Percentiles rank a stretch among this genome's conserved stretches.
These are phyloP conservation scores for Crioceris asparagi DNA, from an alignment of 2,888 invertebrate species.

Conservation along the genomic window DNA sequence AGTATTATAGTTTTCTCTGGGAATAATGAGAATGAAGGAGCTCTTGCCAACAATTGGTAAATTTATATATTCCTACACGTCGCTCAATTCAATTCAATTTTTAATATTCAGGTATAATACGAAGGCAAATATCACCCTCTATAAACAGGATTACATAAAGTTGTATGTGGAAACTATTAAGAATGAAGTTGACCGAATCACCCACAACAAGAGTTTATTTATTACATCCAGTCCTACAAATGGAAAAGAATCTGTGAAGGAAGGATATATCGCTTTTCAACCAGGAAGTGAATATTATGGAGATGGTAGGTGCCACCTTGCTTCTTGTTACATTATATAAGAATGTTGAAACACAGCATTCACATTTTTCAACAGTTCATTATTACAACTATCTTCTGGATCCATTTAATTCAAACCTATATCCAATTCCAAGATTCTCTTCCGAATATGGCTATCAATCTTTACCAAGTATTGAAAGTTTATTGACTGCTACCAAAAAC, in stretches of 20 bases:
- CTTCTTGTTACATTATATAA: not conserved
- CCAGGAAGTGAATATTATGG: constrained; percentile 76
- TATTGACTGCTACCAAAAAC: constrained; percentile 48
- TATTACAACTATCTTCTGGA: constrained; percentile 78
- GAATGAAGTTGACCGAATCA: constrained; percentile 49
- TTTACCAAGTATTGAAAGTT: constrained; percentile 61
- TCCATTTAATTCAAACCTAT: constrained; percentile 68
- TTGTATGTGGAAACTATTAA: constrained; percentile 73
- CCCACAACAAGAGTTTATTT: constrained; percentile 52
- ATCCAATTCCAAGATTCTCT: constrained; percentile 74
- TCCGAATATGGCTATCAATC: constrained; percentile 97
- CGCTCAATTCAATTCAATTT: not conserved
- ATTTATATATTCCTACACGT: constrained; percentile 9
- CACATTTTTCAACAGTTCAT: constrained; percentile 49
- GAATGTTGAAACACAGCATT: not conserved
- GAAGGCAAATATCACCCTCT: constrained; percentile 22
- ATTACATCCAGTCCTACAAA: constrained; percentile 89
- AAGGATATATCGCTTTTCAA: constrained; percentile 66
- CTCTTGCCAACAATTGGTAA: constrained; percentile 72
- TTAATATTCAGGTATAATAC: constrained; percentile 39
- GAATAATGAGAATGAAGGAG: constrained; percentile 95
- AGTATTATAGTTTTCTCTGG: constrained; percentile 86
- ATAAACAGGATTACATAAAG: constrained; percentile 61
- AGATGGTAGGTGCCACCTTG: constrained; percentile 50
- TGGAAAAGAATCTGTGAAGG: constrained; percentile 58